Percentiles rank a stretch among this genome's conserved stretches.
Evolutionary conservation across 2,113 vertebrate genomes (phyloP).

Genomic region (Telmatochromis bifrenatus): DNA sequence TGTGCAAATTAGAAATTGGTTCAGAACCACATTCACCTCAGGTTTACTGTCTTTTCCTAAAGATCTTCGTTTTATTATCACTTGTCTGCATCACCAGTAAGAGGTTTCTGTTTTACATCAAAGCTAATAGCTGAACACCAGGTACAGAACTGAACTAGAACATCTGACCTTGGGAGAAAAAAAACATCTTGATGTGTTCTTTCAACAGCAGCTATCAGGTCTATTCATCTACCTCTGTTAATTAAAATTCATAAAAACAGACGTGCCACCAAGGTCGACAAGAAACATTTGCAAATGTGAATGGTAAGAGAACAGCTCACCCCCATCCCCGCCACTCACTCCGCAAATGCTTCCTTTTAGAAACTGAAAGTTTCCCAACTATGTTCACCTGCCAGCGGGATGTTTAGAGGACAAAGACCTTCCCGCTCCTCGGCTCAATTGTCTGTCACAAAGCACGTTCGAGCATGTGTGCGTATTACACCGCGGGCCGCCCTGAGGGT

Average conservation of each 20-base stretch:
- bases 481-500: constrained; percentile 31
- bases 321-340: not conserved
- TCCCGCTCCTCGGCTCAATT: constrained; percentile 5
- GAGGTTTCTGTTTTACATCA: not conserved
- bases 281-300: constrained; percentile 10
- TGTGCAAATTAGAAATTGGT: not conserved
- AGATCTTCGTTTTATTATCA: not conserved
- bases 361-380: not conserved
- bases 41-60: not conserved
- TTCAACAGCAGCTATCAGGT: not conserved
- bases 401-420: constrained; percentile 48
- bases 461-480: constrained; percentile 17
- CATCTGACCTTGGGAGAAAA: constrained; percentile 28
- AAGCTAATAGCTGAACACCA: not conserved
- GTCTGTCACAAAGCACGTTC: constrained; percentile 31
- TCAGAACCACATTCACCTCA: not conserved
- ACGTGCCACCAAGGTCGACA: constrained; percentile 34
- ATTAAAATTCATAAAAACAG: constrained; percentile 52
- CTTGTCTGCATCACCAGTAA: not conserved
- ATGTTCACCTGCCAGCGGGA: not conserved
- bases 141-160: not conserved
- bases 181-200: not conserved
- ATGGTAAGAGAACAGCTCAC: not conserved
- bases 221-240: constrained; percentile 29
- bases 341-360: not conserved